A percentile compares a stretch with the other conserved stretches of the same genome.
Evolutionary conservation across 1,140 invertebrate genomes (phyloP).

Genomic region (Chironomus tepperi): DNA sequence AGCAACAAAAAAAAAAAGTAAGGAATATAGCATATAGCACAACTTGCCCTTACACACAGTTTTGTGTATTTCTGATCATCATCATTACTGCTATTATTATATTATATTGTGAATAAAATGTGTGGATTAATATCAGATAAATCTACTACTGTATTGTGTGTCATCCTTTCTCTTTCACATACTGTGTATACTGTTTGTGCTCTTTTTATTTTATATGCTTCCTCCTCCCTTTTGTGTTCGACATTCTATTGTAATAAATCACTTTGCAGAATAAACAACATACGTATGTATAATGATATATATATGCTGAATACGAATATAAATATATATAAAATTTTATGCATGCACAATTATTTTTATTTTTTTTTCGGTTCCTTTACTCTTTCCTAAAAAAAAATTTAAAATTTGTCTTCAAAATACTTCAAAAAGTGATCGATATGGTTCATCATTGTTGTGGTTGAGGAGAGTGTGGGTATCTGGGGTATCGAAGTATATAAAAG

Average conservation of each 20-base stretch:
- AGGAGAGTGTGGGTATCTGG: no score
- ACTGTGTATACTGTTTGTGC: neutral
- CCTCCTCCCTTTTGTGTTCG: neutral
- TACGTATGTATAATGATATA: neutral
- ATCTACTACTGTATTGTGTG: slow-evolving; percentile 11
- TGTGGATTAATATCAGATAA: slow-evolving; percentile 22
- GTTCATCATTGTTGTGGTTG: no score
- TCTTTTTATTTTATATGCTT: no score
- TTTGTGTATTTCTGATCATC: neutral
- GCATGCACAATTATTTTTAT: no score
- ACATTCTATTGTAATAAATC: slow-evolving; percentile 15
- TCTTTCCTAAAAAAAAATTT: no score
- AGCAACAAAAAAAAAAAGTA: no score
- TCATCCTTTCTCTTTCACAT: slow-evolving; percentile 5
- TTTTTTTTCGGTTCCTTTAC: no score
- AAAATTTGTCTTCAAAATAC: no score
- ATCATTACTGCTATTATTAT: slow-evolving; percentile 23
- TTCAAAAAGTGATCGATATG: no score
- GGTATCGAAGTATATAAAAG: no score
- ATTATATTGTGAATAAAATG: slow-evolving; percentile 9
- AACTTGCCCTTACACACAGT: slow-evolving; percentile 19
- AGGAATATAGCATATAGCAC: neutral
- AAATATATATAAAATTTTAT: no score
- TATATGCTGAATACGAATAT: neutral
- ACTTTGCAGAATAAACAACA: slow-evolving; percentile 17